Conservation (phyloP, 2,797 vertebrate genomes). For the Pseudochromis fuscus region DNA sequence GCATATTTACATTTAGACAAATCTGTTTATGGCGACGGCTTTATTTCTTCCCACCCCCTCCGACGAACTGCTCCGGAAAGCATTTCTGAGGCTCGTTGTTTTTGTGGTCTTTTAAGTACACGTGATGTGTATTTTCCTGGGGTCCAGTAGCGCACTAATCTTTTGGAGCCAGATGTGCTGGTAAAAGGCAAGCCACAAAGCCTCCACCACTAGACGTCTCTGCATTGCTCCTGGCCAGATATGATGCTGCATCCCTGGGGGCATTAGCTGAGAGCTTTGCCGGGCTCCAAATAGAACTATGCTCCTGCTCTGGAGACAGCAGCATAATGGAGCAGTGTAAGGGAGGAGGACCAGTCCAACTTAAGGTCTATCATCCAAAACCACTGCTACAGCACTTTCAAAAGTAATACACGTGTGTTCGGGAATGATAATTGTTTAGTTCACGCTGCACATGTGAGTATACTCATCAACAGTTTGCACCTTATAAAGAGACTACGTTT, state of each 20-base stretch:
- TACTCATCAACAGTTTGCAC: conserved; percentile 42
- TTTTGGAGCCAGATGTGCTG: conserved; percentile 81
- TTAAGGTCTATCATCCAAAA: conserved; percentile 67
- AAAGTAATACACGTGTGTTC: conserved; percentile 61
- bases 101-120: conserved; percentile 75
- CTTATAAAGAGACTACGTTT: conserved; percentile 36
- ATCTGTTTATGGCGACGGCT: conserved; percentile 63
- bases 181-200: conserved; percentile 82
- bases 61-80: conserved; percentile 61
- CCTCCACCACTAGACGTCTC: conserved; percentile 81
- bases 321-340: conserved; percentile 72
- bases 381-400: conserved; percentile 58
- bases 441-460: not conserved
- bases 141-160: conserved; percentile 82
- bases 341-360: conserved; percentile 71
- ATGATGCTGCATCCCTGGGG: conserved; percentile 80
- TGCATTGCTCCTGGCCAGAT: conserved; percentile 83
- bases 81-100: conserved; percentile 71
- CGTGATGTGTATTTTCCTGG: conserved; percentile 78
- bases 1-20: conserved; percentile 72
- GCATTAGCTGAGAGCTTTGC: conserved; percentile 82
- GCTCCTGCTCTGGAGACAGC: conserved; percentile 78
- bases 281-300: conserved; percentile 80
- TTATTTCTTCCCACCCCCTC: conserved; percentile 47
- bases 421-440: conserved; percentile 61